Conservation (phyloP, 2,797 vertebrate species). For the Sarcoramphus papa region DNA sequence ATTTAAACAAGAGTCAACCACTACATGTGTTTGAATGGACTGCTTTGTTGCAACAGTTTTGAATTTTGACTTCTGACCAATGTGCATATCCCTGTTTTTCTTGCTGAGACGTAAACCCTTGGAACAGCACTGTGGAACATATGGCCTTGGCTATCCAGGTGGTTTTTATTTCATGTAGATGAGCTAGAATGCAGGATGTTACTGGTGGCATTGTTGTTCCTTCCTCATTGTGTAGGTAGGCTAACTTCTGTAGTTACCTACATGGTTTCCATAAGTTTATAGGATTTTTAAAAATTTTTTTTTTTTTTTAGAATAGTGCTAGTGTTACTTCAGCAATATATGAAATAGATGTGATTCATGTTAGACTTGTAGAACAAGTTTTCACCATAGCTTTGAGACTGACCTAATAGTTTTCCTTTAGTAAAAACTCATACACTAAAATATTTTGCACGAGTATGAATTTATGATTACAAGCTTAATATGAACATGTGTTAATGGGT, state of each 20-base stretch:
- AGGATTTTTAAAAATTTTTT: too few relatives aligned
- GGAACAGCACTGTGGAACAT: not conserved
- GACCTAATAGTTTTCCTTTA: not conserved
- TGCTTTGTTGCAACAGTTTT: not conserved
- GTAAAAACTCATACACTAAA: not conserved
- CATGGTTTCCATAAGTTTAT: not conserved
- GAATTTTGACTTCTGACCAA: not conserved
- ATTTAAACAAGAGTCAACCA: not conserved
- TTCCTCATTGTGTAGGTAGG: not conserved
- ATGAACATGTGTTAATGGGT: not conserved
- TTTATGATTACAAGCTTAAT: not conserved
- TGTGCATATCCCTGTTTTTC: not conserved
- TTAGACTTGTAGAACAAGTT: not conserved
- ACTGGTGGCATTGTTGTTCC: not conserved
- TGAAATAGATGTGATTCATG: not conserved
- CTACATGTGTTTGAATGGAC: rapidly evolving
- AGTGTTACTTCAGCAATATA: not conserved
- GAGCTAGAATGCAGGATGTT: not conserved
- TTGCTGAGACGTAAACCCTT: not conserved
- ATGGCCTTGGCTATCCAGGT: not conserved
- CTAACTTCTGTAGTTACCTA: not conserved
- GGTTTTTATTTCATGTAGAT: not conserved
- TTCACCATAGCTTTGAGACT: not conserved
- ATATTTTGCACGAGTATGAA: not conserved
- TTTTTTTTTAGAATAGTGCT: not conserved